Conservation (phyloP, 1,140 invertebrate genomes). For the Diorhabda sublineata region DNA sequence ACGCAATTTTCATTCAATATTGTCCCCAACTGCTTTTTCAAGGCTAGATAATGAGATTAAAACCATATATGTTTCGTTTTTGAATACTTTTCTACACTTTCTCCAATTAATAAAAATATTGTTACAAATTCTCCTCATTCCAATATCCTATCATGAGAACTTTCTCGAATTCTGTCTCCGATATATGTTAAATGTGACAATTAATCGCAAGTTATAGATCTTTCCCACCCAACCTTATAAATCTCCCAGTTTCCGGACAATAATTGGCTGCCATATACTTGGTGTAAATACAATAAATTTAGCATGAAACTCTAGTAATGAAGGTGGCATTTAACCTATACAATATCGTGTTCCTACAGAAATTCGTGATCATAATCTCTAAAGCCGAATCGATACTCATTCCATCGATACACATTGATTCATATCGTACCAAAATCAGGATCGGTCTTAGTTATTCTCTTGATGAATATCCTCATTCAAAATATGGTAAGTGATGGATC, state of each 20-base stretch:
- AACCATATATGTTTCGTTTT: no score
- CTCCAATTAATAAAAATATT: no score
- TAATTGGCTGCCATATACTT: slow-evolving; percentile 2
- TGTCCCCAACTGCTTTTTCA: no score
- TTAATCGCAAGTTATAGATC: neutral
- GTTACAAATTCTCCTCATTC: neutral
- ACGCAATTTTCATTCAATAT: no score
- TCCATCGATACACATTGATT: slow-evolving; percentile 13
- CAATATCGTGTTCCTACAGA: slow-evolving; percentile 1
- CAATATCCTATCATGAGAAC: neutral
- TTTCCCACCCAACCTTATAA: slow-evolving; percentile 2
- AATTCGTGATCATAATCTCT: slow-evolving; percentile 7
- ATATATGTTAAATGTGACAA: neutral
- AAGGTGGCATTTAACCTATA: slow-evolving; percentile 2
- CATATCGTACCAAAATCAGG: slow-evolving; percentile 1
- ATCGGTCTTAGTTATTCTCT: neutral
- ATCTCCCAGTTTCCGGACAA: neutral
- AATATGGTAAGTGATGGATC: no score
- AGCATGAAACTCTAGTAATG: neutral
- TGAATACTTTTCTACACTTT: no score
- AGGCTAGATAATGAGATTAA: no score
- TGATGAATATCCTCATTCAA: no score
- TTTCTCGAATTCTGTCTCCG: neutral
- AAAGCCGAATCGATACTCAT: slow-evolving; percentile 5
- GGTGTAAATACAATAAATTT: neutral